phyloP scores from a whole-genome alignment of 1,140 invertebrate species.

The Listronotus bonariensis region DNA sequence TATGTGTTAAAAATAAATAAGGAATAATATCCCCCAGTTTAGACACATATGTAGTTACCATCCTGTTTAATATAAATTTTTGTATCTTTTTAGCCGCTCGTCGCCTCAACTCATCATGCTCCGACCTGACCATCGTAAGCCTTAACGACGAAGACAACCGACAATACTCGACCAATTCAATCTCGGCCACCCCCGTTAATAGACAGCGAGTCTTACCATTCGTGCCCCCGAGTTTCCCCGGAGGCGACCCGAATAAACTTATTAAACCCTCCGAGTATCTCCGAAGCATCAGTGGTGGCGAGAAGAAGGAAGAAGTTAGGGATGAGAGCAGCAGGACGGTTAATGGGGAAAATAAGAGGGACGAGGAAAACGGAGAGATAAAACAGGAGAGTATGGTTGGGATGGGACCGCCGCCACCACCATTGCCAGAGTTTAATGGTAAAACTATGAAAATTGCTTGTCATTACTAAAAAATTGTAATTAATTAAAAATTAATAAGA shows the following conservation, averaged over 20 bases:
- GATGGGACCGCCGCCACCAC: slow-evolving; percentile 61
- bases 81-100: slow-evolving; percentile 43
- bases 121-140: slow-evolving; percentile 54
- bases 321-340: background rate
- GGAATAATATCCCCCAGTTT: no score
- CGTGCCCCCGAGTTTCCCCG: slow-evolving; percentile 84
- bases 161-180: slow-evolving; percentile 52
- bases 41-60: no score
- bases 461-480: no score
- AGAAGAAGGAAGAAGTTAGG: slow-evolving; percentile 6
- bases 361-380: slow-evolving; percentile 18
- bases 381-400: slow-evolving; percentile 1
- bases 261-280: slow-evolving; percentile 93
- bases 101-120: slow-evolving; percentile 53
- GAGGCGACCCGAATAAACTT: slow-evolving; percentile 72
- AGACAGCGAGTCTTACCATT: slow-evolving; percentile 84
- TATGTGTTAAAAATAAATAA: no score
- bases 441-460: no score
- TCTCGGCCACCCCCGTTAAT: slow-evolving; percentile 65
- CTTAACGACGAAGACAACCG: slow-evolving; percentile 49
- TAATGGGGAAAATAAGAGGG: slow-evolving; percentile 2
- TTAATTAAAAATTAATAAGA: no score
- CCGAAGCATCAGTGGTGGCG: slow-evolving; percentile 69
- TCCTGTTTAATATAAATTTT: no score
- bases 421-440: slow-evolving; percentile 56